A percentile compares a stretch with the other conserved stretches of the same genome.
Conservation (phyloP, 30 jellyfish, hydroid and myxozoan species). For the Haliclystus octoradiatus region DNA sequence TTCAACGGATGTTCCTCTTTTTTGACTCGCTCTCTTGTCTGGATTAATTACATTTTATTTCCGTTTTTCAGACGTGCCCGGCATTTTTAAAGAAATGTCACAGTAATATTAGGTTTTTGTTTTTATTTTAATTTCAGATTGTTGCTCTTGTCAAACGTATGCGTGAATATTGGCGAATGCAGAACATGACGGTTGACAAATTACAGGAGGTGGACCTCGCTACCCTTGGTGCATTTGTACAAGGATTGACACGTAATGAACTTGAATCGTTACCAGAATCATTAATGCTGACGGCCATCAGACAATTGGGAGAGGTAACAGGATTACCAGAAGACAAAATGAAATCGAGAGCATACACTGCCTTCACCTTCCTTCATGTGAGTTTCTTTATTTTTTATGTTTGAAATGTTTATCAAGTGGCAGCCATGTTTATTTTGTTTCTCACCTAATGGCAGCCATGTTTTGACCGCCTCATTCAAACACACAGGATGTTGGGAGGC, state of each 20-base stretch:
- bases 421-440: no score
- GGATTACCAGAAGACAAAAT: conserved; percentile 81
- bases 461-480: no score
- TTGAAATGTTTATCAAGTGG: no score
- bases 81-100: no score
- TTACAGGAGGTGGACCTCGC: conserved; percentile 51
- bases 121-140: conserved; percentile 18
- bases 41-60: no score
- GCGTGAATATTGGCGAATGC: conserved; percentile 49
- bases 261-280: conserved; percentile 38
- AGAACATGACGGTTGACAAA: conserved; percentile 40
- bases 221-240: conserved; percentile 70
- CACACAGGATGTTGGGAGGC: no score
- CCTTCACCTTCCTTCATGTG: conserved; percentile 53
- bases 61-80: no score
- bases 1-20: no score
- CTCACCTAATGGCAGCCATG: no score
- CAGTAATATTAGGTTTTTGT: no score
- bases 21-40: no score
- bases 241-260: conserved; percentile 61
- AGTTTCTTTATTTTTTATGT: neutral
- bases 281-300: conserved; percentile 28
- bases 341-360: conserved; percentile 46
- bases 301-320: conserved; percentile 50
- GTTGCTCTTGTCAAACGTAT: conserved; percentile 32